phyloP scores from a whole-genome alignment of 2,797 vertebrate genomes.

The Liasis olivaceus region DNA sequence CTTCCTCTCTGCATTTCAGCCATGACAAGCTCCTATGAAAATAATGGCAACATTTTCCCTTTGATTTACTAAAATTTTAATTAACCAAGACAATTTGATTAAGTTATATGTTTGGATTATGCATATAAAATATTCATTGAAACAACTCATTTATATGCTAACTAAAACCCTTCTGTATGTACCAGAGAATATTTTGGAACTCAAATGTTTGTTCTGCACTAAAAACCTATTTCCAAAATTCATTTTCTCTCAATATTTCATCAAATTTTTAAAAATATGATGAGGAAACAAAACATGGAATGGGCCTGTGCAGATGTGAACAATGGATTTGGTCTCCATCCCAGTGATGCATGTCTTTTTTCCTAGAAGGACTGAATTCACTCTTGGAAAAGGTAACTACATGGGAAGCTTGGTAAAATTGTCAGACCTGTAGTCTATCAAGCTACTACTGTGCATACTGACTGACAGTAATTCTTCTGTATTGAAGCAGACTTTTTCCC shows the following conservation, averaged over 20 bases:
- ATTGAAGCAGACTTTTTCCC: not conserved
- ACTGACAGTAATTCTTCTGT: not conserved
- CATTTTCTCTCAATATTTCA: not conserved
- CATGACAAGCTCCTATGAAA: not conserved
- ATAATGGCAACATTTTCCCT: not conserved
- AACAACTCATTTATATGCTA: not conserved
- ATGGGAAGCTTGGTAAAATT: not conserved
- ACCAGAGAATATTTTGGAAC: constrained; percentile 51
- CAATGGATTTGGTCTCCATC: not conserved
- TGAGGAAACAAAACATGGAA: not conserved
- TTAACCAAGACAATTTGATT: not conserved
- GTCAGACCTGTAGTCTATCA: not conserved
- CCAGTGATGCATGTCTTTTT: not conserved
- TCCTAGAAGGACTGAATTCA: not conserved
- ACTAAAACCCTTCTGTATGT: not conserved
- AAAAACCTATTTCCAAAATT: not conserved
- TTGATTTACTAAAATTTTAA: not conserved
- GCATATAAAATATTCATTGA: too few species aligned
- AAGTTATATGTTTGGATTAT: too few species aligned
- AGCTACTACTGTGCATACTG: not conserved
- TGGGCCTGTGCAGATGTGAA: not conserved
- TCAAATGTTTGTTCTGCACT: constrained; percentile 28
- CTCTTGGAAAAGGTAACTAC: not conserved
- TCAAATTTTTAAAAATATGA: not conserved
- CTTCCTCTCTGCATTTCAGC: not conserved